Evolutionary conservation across 2,888 invertebrate genomes (phyloP).

Genomic region (Sipunculus nudus): DNA sequence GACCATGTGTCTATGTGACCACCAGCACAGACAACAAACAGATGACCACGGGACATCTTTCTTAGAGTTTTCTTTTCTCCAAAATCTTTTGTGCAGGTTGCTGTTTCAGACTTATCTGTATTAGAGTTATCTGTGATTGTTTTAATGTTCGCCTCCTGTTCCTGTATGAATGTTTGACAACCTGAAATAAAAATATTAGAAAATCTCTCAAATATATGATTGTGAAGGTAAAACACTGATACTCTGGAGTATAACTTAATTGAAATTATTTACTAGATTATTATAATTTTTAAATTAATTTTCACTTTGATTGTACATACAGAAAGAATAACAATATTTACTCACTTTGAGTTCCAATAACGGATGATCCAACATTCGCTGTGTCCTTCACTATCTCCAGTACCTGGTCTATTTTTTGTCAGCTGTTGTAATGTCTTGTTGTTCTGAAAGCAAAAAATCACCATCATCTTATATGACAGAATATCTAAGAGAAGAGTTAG

Average conservation of each 20-base stretch:
- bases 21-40: background rate
- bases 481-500: background rate
- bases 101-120: background rate
- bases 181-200: background rate
- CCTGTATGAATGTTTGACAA: background rate
- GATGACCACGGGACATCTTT: background rate
- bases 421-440: too few relatives aligned
- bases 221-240: too few relatives aligned
- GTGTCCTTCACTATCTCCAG: too few relatives aligned
- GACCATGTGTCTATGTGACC: background rate
- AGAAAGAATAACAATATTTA: background rate
- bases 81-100: background rate
- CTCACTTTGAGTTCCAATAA: background rate
- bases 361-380: too few relatives aligned
- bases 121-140: background rate
- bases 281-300: background rate
- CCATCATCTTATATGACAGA: too few relatives aligned
- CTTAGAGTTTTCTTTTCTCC: background rate
- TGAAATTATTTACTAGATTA: too few relatives aligned
- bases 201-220: background rate
- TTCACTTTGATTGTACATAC: background rate
- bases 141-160: background rate
- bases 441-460: too few relatives aligned
- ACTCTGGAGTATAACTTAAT: too few relatives aligned
- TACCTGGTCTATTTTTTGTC: background rate